Evolutionary conservation across 2,888 invertebrate genomes (phyloP).

Genomic region (Lamellibrachia columna): DNA sequence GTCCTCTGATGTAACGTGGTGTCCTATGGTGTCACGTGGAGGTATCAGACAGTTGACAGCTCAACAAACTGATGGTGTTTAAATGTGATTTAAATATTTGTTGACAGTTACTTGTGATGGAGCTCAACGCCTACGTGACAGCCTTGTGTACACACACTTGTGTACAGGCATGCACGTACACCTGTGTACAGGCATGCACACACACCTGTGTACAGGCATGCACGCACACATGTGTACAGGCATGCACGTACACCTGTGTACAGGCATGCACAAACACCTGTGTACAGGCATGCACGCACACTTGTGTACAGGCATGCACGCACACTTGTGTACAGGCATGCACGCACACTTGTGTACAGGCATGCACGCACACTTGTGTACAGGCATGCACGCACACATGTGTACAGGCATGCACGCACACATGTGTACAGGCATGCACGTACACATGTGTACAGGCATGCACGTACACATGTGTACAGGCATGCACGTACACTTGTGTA

Average conservation of each 20-base stretch:
- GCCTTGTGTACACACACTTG: too few relatives aligned
- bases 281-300: too few relatives aligned
- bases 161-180: too few relatives aligned
- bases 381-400: too few relatives aligned
- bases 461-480: not conserved
- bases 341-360: too few relatives aligned
- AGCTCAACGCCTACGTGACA: too few relatives aligned
- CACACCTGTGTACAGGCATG: not conserved
- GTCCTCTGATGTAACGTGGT: not conserved
- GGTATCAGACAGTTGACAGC: not conserved
- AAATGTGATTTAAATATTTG: not conserved
- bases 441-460: too few relatives aligned
- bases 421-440: too few relatives aligned
- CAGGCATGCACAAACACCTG: not conserved
- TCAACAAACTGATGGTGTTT: not conserved
- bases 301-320: too few relatives aligned
- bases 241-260: not conserved
- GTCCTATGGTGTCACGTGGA: not conserved
- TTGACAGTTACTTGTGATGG: not conserved
- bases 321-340: too few relatives aligned
- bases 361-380: too few relatives aligned
- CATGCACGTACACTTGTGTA: not conserved
- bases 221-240: not conserved
- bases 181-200: not conserved
- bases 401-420: too few relatives aligned